Evolutionary conservation across 2,888 invertebrate species (phyloP).

Genomic region (Habroteleia sp.): DNA sequence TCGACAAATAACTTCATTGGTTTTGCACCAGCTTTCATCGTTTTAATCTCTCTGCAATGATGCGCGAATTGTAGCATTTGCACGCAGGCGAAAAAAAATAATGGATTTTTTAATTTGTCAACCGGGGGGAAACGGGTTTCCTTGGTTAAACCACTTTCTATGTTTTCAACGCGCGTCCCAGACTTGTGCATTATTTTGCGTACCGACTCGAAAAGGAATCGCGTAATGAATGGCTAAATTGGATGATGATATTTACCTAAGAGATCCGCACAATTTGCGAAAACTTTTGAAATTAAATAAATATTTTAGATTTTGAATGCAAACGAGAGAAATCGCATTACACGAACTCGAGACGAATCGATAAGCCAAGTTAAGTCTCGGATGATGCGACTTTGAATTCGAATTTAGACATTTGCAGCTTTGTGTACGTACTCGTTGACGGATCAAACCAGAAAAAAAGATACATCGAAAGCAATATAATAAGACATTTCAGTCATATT

Average conservation of each 20-base stretch:
- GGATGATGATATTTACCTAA: conserved; percentile 17
- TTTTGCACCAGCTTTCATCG: conserved; percentile 20
- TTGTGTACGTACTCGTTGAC: conserved; percentile 2
- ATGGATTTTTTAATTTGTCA: conserved; percentile 49
- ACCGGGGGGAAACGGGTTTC: conserved; percentile 31
- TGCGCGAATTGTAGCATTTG: conserved; percentile 19
- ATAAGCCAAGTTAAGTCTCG: conserved; percentile 41
- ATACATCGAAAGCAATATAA: conserved; percentile 1
- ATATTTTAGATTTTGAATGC: conserved; percentile 39
- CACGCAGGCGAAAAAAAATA: conserved; percentile 23
- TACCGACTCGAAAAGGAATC: conserved; percentile 10
- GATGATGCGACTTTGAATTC: conserved; percentile 48
- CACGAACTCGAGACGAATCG: conserved; percentile 35
- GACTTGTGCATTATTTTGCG: conserved; percentile 15
- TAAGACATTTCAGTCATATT: background rate
- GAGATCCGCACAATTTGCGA: conserved; percentile 9
- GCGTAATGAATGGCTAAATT: conserved; percentile 31
- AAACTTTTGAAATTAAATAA: conserved; percentile 50
- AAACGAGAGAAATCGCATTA: conserved; percentile 42
- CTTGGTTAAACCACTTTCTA: conserved; percentile 33
- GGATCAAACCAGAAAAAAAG: conserved; percentile 13
- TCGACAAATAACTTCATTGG: conserved; percentile 41
- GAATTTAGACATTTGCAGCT: conserved; percentile 37
- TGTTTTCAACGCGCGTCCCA: conserved; percentile 12
- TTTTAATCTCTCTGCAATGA: conserved; percentile 9